A percentile compares a stretch with the other conserved stretches of the same genome.
Evolutionary conservation across 2,888 invertebrate species (phyloP).

Genomic region (Aromia moschata): DNA sequence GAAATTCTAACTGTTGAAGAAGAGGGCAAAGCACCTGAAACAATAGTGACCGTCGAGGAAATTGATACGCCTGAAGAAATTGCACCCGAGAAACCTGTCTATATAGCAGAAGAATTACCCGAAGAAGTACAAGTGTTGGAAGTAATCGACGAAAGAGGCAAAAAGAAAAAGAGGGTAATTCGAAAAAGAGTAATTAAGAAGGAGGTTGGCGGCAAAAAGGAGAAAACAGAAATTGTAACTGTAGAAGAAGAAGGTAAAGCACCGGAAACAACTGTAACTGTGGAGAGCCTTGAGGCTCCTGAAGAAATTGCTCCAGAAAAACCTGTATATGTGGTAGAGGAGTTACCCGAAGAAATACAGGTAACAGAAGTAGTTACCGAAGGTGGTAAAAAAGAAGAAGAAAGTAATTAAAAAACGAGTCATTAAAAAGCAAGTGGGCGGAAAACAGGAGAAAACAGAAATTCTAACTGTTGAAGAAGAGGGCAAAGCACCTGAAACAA

Average conservation of each 20-base stretch:
- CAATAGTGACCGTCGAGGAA: slow-evolving; percentile 42
- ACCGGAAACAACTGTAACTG: slow-evolving; percentile 51
- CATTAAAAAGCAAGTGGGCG: slow-evolving; percentile 45
- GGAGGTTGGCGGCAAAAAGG: slow-evolving; percentile 51
- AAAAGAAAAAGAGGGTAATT: slow-evolving; percentile 45
- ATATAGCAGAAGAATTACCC: slow-evolving; percentile 46
- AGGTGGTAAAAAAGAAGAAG: slow-evolving; percentile 44
- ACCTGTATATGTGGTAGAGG: slow-evolving; percentile 42
- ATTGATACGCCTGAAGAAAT: slow-evolving; percentile 8
- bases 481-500: slow-evolving; percentile 57
- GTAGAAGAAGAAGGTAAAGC: slow-evolving; percentile 49
- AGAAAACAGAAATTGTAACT: slow-evolving; percentile 60
- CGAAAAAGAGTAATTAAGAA: slow-evolving; percentile 54
- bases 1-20: slow-evolving; percentile 51
- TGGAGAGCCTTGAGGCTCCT: slow-evolving; percentile 44
- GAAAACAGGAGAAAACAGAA: slow-evolving; percentile 54
- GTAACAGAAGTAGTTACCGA: slow-evolving; percentile 40
- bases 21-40: slow-evolving; percentile 52
- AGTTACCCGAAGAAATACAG: slow-evolving; percentile 48
- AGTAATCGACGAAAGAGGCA: slow-evolving; percentile 51
- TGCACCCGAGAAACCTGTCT: slow-evolving; percentile 10
- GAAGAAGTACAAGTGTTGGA: slow-evolving; percentile 52
- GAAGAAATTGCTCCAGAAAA: slow-evolving; percentile 41
- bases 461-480: slow-evolving; percentile 55
- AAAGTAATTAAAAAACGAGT: slow-evolving; percentile 54